Percentiles rank a stretch among this genome's conserved stretches.
phyloP scores from a whole-genome alignment of 2,888 invertebrate species.

The Euphydryas editha region DNA sequence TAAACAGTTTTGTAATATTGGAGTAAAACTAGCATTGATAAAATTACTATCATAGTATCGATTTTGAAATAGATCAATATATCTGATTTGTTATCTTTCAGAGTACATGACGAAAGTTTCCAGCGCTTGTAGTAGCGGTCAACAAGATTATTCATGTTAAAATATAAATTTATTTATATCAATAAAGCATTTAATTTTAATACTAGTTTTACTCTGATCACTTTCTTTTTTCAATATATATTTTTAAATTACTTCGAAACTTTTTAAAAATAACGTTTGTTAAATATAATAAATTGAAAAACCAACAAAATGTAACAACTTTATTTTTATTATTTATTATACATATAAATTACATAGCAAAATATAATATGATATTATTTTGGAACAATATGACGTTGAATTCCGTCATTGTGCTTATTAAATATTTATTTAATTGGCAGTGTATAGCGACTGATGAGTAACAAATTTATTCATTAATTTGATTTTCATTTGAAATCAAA shows the following conservation, averaged over 20 bases:
- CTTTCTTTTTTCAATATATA: no score
- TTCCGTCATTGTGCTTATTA: background rate
- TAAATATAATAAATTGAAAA: background rate
- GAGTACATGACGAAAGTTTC: constrained; percentile 56
- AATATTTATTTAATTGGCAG: constrained; percentile 4
- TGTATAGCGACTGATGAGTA: background rate
- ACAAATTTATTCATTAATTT: background rate
- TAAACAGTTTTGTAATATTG: constrained; percentile 38
- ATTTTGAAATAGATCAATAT: constrained; percentile 23
- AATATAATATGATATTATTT: background rate
- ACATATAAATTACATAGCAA: background rate
- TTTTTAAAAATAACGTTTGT: no score
- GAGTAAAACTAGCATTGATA: constrained; percentile 49
- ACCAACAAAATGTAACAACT: background rate
- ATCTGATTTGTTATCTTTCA: constrained; percentile 54
- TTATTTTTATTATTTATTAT: background rate
- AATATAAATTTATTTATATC: constrained; percentile 24
- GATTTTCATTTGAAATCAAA: constrained; percentile 41
- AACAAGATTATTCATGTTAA: constrained; percentile 55
- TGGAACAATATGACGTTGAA: background rate
- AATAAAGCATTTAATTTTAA: constrained; percentile 40
- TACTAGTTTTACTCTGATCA: constrained; percentile 57
- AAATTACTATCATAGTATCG: constrained; percentile 8
- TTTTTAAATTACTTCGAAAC: no score
- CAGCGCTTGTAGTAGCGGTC: constrained; percentile 51